Conservation (phyloP, 2,797 vertebrate genomes). For the Oreochromis grahami region DNA sequence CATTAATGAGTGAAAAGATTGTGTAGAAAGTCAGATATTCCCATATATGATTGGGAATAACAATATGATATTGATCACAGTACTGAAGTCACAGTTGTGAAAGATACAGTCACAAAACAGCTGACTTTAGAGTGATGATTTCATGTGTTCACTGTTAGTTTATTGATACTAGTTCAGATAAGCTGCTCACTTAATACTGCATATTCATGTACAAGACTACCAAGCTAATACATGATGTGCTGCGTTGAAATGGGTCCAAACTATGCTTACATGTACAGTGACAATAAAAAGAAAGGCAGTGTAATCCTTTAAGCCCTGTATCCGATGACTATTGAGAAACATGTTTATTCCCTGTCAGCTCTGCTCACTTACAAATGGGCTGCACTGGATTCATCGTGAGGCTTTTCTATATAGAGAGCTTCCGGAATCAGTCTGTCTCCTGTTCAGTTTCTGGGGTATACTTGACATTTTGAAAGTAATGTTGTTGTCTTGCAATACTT, state of each 20-base stretch:
- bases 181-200: not conserved
- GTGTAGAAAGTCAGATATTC: not conserved
- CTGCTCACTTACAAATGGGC: not conserved
- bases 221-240: not conserved
- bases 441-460: not conserved
- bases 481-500: not conserved
- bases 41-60: not conserved
- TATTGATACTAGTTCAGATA: not conserved
- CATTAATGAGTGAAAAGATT: not conserved
- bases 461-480: constrained; percentile 14
- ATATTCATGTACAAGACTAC: not conserved
- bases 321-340: not conserved
- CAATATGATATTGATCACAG: not conserved
- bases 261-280: not conserved
- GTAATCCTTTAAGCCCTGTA: not conserved
- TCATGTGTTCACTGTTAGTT: not conserved
- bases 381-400: not conserved
- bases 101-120: not conserved
- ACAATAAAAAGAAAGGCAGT: not conserved
- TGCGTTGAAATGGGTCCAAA: not conserved
- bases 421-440: not conserved
- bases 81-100: not conserved
- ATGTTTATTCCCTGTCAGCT: not conserved
- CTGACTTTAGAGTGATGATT: not conserved
- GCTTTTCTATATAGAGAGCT: not conserved